These are phyloP conservation scores for Xanthia togata DNA, from an alignment of 2,888 invertebrate genomes.

Conservation along the genomic window DNA sequence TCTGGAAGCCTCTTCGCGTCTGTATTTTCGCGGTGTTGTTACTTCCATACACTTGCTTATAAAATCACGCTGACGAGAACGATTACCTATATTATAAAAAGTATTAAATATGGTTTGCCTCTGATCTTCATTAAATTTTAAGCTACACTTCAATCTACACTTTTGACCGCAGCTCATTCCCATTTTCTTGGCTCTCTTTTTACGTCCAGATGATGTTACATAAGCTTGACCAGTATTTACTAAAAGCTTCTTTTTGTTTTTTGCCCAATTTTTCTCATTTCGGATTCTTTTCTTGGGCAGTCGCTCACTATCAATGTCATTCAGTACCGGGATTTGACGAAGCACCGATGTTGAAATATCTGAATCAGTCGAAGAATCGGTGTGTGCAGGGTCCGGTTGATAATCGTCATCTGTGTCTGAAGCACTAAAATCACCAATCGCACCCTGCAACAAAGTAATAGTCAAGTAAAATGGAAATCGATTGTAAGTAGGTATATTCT, in stretches of 20 bases:
- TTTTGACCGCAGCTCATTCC: constrained; percentile 18
- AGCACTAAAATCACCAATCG: constrained; percentile 25
- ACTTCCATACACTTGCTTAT: constrained; percentile 22
- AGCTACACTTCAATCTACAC: constrained; percentile 16
- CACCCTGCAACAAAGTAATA: constrained; percentile 17
- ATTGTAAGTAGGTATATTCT: not conserved
- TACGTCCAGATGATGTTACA: constrained; percentile 19
- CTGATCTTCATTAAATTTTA: constrained; percentile 15
- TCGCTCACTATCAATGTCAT: not conserved
- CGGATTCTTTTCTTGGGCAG: constrained; percentile 20
- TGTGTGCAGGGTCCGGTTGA: constrained; percentile 6
- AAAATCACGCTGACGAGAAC: constrained; percentile 17
- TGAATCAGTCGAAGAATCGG: not conserved
- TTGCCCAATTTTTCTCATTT: constrained; percentile 18
- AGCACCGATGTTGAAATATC: not conserved
- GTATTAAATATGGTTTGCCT: constrained; percentile 16
- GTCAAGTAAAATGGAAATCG: constrained; percentile 10
- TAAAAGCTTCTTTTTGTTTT: constrained; percentile 16
- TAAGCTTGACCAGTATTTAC: constrained; percentile 23
- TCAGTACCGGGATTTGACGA: constrained; percentile 1
- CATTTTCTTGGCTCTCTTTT: constrained; percentile 18
- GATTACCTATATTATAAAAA: constrained; percentile 28
- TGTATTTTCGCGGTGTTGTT: constrained; percentile 19
- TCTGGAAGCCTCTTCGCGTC: constrained; percentile 7
- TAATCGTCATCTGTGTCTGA: constrained; percentile 26